Evolutionary conservation across 2,113 vertebrate species (phyloP).

Genomic region (Alethe castanea): DNA sequence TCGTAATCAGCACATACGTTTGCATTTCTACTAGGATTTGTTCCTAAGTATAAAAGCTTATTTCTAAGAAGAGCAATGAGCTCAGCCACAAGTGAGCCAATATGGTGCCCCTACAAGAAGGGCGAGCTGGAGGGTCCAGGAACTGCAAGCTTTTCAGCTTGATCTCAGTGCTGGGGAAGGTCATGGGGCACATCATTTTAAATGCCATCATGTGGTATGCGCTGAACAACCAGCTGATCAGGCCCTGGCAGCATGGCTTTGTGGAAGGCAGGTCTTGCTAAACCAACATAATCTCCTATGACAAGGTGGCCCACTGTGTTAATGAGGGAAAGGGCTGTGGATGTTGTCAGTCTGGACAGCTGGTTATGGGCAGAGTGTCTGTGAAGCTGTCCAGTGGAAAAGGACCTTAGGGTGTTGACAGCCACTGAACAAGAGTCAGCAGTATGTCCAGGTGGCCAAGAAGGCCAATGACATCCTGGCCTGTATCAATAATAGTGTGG

Average conservation of each 20-base stretch:
- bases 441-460: neutral
- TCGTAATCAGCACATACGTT: fast-evolving
- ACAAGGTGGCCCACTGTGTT: too few relatives aligned
- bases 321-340: neutral
- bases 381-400: neutral
- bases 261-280: neutral
- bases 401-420: neutral
- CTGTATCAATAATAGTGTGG: neutral
- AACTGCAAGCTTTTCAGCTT: neutral
- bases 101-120: neutral
- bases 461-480: neutral
- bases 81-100: neutral
- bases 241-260: too few relatives aligned
- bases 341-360: neutral
- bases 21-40: neutral
- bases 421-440: neutral
- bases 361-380: neutral
- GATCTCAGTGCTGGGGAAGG: neutral
- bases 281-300: neutral
- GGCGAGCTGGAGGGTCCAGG: neutral
- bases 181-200: neutral
- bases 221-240: neutral
- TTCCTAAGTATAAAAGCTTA: neutral
- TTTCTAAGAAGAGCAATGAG: neutral
- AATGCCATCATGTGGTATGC: neutral